Evolutionary conservation across 2,113 vertebrate species (phyloP), one percentile per base, ranked within the genome.

Genomic region (Poicephalus meyeri): DNA sequence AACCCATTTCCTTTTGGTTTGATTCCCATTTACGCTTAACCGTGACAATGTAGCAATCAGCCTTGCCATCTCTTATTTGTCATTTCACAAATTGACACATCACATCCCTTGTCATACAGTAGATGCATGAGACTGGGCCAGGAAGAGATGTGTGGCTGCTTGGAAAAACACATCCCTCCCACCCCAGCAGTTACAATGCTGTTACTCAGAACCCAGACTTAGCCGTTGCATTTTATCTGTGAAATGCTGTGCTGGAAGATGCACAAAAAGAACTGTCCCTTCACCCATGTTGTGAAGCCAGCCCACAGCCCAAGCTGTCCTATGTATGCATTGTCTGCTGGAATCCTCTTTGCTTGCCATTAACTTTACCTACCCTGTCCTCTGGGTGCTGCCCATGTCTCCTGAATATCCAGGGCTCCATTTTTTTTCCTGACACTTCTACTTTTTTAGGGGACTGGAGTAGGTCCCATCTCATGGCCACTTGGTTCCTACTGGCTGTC

Each of bases 21-120:
- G 15, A 44, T 64, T 91, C 42, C 58, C 31, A 47, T 63, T 87
- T 72, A 80, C 41, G 13, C 41, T 68, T 42, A 19, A 50, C 52
- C 24, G 49, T 29, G 55, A 58, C 1, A 0, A 74, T 0, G 0
- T 9, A 89, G 66, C 20, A 69, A 69, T 29, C 35, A 81, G 52
- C 35, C 33, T 78, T 74, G 63, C 28, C 61, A 66, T 25, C 28
- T 31, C 60, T 44, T 14, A 7, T 21, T 23, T 66, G 63, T 73
- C 53, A 69, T 28, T 88, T 83, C 41, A 53, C 16, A 41, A 16
- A 8, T 13, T 58, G 74, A 68, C 39, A 79, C n/a, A n/a, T n/a
- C n/a, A n/a, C n/a, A n/a, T n/a, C n/a, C n/a, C n/a, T 78, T 81
- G 46, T 76, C 20, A 11, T 16, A 18, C 13, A 69, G 33, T 31